These are phyloP conservation scores for Eupithecia abbreviata DNA, from an alignment of 2,888 invertebrate genomes.

Conservation along the genomic window DNA sequence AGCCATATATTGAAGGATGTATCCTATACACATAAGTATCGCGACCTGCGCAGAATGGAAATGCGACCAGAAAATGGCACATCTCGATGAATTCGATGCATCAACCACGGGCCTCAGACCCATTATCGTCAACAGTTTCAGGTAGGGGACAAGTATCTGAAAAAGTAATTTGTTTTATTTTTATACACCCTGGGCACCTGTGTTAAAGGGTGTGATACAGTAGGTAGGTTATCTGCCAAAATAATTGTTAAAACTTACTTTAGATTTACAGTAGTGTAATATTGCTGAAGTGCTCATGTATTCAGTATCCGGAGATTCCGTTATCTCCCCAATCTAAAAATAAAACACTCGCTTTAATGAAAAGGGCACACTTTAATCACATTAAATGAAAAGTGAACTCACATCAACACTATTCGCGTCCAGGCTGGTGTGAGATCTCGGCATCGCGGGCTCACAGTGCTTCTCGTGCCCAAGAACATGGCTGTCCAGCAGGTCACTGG, in stretches of 20 bases:
- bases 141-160: conserved; percentile 89
- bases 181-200: neutral
- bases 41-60: conserved; percentile 88
- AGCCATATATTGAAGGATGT: conserved; percentile 90
- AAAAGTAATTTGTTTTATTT: conserved; percentile 43
- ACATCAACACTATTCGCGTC: conserved; percentile 80
- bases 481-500: conserved; percentile 80
- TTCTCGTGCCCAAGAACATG: conserved; percentile 78
- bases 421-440: conserved; percentile 73
- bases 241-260: conserved; percentile 68
- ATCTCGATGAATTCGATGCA: conserved; percentile 83
- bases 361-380: neutral
- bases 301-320: conserved; percentile 86
- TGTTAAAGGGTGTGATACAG: neutral
- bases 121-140: conserved; percentile 88
- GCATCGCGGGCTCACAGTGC: conserved; percentile 70
- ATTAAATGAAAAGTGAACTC: conserved; percentile 52
- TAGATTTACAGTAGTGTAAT: conserved; percentile 91
- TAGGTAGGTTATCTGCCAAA: neutral
- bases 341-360: conserved; percentile 10
- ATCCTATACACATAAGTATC: conserved; percentile 87
- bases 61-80: conserved; percentile 85
- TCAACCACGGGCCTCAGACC: conserved; percentile 89
- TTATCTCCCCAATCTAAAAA: conserved; percentile 87
- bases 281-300: conserved; percentile 90